These are phyloP conservation scores for Patiria pectinifera DNA, from an alignment of 53 echinoderm and acorn worm genomes.

Conservation along the genomic window DNA sequence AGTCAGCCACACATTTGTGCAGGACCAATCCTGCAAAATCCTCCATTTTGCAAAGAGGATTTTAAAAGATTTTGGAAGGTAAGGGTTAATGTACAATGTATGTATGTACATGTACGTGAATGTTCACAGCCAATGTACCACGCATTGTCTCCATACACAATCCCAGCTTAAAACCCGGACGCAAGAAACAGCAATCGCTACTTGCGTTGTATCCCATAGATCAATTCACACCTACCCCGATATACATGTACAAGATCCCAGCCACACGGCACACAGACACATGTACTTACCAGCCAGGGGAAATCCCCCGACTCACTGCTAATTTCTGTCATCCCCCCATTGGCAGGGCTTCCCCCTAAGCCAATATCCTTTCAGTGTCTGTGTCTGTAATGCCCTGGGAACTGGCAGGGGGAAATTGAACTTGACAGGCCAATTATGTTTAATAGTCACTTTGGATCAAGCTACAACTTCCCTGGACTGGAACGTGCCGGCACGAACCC, in stretches of 20 bases:
- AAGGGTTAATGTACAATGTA: too few species aligned
- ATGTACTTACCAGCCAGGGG: neutral
- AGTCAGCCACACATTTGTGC: too few species aligned
- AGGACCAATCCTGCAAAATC: too few species aligned
- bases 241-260: neutral
- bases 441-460: constrained; percentile 43
- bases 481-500: neutral
- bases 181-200: too few species aligned
- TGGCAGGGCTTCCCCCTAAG: neutral
- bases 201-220: too few species aligned
- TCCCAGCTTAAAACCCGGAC: too few species aligned
- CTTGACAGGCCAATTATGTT: constrained; percentile 54
- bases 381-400: neutral
- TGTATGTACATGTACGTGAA: too few species aligned
- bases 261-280: neutral
- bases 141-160: too few species aligned
- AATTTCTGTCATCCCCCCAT: neutral
- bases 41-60: too few species aligned
- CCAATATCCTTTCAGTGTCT: constrained; percentile 17
- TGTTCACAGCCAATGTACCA: too few species aligned
- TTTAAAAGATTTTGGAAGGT: too few species aligned
- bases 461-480: constrained; percentile 54
- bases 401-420: constrained; percentile 19
- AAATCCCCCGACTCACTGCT: neutral
- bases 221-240: neutral